Conservation (phyloP, 1,140 invertebrate species). For the Lepidurus apus region DNA sequence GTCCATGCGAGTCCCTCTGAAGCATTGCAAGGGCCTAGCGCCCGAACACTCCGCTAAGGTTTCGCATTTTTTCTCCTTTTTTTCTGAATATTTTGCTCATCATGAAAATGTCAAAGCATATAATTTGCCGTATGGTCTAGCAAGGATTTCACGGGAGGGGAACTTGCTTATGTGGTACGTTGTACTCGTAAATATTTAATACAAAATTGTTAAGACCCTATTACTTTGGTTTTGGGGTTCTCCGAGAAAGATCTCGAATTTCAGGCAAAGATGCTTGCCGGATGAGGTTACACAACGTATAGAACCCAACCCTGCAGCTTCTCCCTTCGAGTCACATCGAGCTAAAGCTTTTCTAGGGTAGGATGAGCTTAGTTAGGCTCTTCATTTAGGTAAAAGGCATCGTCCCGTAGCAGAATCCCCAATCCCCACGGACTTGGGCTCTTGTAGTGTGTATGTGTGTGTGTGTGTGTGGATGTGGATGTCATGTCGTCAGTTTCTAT, state of each 20-base stretch:
- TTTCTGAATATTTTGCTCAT: background rate
- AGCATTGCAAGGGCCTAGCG: conserved; percentile 1
- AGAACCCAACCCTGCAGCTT: background rate
- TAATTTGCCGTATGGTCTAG: no score
- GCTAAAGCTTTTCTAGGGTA: background rate
- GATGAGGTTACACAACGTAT: background rate
- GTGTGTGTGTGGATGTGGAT: background rate
- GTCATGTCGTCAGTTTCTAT: conserved; percentile 7
- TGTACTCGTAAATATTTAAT: no score
- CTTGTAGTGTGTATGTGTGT: background rate
- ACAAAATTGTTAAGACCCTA: background rate
- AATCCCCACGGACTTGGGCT: background rate
- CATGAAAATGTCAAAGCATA: no score
- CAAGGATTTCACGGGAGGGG: no score
- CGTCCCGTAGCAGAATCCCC: conserved; percentile 8
- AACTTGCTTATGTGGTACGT: no score
- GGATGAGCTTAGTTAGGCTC: conserved; percentile 14
- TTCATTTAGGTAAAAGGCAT: conserved; percentile 22
- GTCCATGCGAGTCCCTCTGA: background rate
- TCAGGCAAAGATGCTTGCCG: background rate
- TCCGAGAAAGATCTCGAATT: background rate
- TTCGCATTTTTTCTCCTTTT: background rate
- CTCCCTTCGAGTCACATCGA: background rate
- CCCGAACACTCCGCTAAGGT: background rate
- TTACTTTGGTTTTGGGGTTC: background rate